phyloP scores from a whole-genome alignment of 2,113 vertebrate species.

The Neodontobutis hainanensis region DNA sequence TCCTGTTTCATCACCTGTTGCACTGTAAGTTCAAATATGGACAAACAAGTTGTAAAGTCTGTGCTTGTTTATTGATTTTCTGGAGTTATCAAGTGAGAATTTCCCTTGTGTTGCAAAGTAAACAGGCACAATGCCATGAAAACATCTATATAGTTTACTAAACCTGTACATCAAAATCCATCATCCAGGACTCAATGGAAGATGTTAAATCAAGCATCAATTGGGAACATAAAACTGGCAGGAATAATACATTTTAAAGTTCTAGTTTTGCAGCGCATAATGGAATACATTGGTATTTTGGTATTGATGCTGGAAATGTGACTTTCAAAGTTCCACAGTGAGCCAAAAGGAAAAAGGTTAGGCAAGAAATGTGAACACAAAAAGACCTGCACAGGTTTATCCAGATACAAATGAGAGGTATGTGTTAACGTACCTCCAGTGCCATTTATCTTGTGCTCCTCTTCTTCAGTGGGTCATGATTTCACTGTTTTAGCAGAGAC shows the following conservation, averaged over 20 bases:
- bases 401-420: not conserved
- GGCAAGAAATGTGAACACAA: not conserved
- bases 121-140: constrained; percentile 1
- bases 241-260: not conserved
- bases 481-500: not conserved
- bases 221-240: not conserved
- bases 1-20: constrained; percentile 24
- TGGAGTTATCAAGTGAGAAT: not conserved
- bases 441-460: not conserved
- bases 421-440: not conserved
- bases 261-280: not conserved
- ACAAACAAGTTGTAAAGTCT: constrained; percentile 11
- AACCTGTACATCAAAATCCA: not conserved
- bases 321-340: not conserved
- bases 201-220: too few species aligned
- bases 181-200: not conserved
- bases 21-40: constrained; percentile 8
- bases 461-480: not conserved
- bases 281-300: not conserved
- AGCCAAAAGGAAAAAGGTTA: not conserved
- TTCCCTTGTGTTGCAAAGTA: constrained; percentile 1
- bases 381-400: not conserved
- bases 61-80: constrained; percentile 1
- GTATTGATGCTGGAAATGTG: not conserved
- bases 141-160: not conserved